phyloP scores from a whole-genome alignment of 2,113 vertebrate species.

The Salvelinus alpinus region DNA sequence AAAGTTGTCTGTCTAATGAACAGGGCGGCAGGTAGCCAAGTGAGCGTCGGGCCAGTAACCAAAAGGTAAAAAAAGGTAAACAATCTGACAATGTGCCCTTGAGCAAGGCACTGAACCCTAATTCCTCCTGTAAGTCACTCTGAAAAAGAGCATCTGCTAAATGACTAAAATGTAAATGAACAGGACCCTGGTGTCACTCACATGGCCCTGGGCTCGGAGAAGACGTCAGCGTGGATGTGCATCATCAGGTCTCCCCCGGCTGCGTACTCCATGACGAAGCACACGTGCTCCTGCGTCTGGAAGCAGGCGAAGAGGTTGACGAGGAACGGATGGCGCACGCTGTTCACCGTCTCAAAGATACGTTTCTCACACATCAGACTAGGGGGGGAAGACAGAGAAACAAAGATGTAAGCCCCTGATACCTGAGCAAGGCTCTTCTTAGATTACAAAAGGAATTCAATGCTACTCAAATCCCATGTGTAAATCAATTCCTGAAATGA shows the following conservation, averaged over 20 bases:
- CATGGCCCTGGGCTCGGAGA: constrained; percentile 95
- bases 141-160: no score
- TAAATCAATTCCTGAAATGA: no score
- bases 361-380: constrained; percentile 99
- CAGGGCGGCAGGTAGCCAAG: no score
- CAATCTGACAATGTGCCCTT: no score
- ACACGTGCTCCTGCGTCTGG: constrained; percentile 98
- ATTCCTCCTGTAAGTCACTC: no score
- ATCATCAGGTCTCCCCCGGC: constrained; percentile 98
- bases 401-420: background rate
- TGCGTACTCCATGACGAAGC: constrained; percentile 99
- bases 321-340: constrained; percentile 96
- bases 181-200: constrained; percentile 73
- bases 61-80: no score
- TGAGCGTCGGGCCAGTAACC: no score
- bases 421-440: background rate
- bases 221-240: constrained; percentile 98
- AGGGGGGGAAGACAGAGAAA: constrained; percentile 4
- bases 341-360: constrained; percentile 99
- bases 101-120: no score
- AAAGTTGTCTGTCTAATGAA: no score
- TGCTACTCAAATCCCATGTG: no score
- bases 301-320: constrained; percentile 99
- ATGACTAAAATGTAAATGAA: no score
- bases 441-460: no score